Conservation (phyloP, 1,140 invertebrate genomes). For the Rhynchophorus ferrugineus region DNA sequence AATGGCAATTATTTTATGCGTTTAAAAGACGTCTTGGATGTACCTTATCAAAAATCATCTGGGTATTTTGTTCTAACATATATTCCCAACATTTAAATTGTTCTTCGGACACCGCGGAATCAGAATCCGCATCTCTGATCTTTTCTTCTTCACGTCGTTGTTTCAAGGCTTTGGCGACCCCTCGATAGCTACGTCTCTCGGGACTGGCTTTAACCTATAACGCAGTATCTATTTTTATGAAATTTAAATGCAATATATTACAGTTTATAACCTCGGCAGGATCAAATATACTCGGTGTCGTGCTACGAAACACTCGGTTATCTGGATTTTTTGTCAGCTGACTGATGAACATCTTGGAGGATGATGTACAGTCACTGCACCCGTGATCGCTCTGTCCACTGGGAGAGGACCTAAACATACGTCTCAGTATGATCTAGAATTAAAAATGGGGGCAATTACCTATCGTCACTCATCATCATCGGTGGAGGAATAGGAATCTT, state of each 20-base stretch:
- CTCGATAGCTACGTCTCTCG: constrained; percentile 48
- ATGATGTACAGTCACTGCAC: constrained; percentile 48
- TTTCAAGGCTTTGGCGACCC: constrained; percentile 47
- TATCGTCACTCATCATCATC: constrained; percentile 47
- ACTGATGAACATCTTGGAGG: constrained; percentile 39
- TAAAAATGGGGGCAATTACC: constrained; percentile 6
- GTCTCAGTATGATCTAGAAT: neutral
- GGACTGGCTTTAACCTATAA: constrained; percentile 31
- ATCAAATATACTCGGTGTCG: constrained; percentile 37
- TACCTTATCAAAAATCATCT: constrained; percentile 79
- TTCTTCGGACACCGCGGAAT: constrained; percentile 63
- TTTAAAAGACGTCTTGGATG: constrained; percentile 31
- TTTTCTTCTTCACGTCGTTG: constrained; percentile 48
- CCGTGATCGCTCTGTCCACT: constrained; percentile 74
- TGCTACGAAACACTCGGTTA: constrained; percentile 35
- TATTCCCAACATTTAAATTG: constrained; percentile 90
- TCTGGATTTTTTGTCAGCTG: constrained; percentile 37
- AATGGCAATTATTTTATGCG: neutral
- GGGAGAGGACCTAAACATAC: constrained; percentile 56
- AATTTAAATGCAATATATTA: neutral
- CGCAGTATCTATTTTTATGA: neutral
- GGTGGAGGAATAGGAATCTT: constrained; percentile 39
- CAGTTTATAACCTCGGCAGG: constrained; percentile 28
- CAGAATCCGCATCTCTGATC: constrained; percentile 49
- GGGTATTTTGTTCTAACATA: constrained; percentile 85